These are phyloP conservation scores for Dryoscopus gambensis DNA, from an alignment of 2,113 vertebrate species.

Conservation along the genomic window DNA sequence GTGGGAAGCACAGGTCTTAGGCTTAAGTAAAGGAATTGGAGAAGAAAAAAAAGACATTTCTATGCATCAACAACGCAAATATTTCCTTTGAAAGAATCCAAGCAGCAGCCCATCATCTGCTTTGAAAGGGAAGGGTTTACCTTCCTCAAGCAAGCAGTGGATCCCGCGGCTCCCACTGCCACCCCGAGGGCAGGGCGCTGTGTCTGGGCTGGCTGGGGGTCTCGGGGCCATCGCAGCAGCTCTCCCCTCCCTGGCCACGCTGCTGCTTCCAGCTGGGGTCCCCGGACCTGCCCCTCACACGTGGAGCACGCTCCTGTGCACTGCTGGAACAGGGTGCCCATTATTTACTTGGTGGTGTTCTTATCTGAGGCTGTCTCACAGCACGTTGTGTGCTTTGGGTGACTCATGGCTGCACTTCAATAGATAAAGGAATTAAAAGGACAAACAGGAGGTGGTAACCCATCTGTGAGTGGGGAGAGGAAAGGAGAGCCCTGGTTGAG, in stretches of 20 bases:
- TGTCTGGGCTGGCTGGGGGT: background rate
- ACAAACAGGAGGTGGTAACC: background rate
- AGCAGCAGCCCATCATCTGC: background rate
- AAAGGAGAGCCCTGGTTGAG: background rate
- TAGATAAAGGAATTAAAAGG: background rate
- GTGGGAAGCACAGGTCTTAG: background rate
- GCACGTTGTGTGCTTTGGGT: background rate
- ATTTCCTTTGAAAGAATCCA: background rate
- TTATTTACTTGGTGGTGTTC: background rate
- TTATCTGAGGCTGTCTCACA: background rate
- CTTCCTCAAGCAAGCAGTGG: background rate
- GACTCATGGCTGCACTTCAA: background rate
- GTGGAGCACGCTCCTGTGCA: fast-evolving
- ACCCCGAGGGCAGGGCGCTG: fast-evolving
- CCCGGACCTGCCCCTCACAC: fast-evolving
- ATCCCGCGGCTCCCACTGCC: fast-evolving
- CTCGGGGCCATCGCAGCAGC: fast-evolving
- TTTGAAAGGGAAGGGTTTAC: background rate
- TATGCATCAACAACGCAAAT: background rate
- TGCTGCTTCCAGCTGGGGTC: background rate
- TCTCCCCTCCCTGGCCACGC: fast-evolving
- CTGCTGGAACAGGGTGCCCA: background rate
- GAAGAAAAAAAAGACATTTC: background rate
- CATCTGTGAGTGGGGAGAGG: background rate
- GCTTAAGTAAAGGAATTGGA: background rate